Conservation (phyloP, 2,797 vertebrate species). For the Danionella dracula region DNA sequence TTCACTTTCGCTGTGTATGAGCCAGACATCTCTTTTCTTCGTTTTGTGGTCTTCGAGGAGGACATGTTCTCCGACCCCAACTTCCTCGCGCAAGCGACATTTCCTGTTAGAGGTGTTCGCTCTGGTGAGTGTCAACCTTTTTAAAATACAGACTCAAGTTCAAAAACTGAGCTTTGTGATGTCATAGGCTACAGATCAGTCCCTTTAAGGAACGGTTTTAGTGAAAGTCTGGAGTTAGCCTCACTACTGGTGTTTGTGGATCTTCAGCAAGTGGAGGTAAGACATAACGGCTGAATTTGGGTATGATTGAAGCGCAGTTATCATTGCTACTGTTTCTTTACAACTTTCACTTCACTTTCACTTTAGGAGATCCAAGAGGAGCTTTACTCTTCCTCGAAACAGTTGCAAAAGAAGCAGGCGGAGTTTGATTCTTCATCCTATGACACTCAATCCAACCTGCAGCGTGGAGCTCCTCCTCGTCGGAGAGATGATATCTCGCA, state of each 20-base stretch:
- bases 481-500: constrained; percentile 69
- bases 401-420: constrained; percentile 78
- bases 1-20: constrained; percentile 82
- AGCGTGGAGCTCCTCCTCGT: constrained; percentile 43
- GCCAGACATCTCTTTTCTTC: constrained; percentile 85
- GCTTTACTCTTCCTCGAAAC: constrained; percentile 86
- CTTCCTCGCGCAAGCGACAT: constrained; percentile 92
- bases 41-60: constrained; percentile 94
- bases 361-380: constrained; percentile 82
- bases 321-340: too few relatives aligned
- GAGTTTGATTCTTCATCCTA: constrained; percentile 81
- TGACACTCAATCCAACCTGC: constrained; percentile 75
- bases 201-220: constrained; percentile 89
- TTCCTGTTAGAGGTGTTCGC: constrained; percentile 88
- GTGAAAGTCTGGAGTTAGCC: constrained; percentile 84
- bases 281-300: constrained; percentile 22
- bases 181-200: constrained; percentile 85
- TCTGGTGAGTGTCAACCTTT: constrained; percentile 67
- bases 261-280: constrained; percentile 81
- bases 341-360: neutral
- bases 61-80: constrained; percentile 99
- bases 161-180: neutral
- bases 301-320: too few relatives aligned
- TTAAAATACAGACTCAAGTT: neutral
- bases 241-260: constrained; percentile 87